Evolutionary conservation across 2,113 vertebrate genomes (phyloP), one percentile per base, ranked within the genome.

Genomic region (Myodes glareolus): DNA sequence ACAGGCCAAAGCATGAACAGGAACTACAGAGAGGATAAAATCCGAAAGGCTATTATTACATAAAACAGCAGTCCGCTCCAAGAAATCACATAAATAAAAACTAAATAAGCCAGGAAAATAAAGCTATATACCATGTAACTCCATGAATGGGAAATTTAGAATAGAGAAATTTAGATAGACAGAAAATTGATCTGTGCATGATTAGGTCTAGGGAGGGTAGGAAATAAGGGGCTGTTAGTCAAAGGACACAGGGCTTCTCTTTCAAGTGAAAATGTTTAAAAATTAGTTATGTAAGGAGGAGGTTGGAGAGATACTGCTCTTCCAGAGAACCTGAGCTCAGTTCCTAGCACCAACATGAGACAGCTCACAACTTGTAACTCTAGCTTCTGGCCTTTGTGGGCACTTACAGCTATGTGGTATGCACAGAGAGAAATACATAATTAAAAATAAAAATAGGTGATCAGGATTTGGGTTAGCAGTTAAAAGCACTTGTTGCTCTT

Each of bases 231-330:
- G 6, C 16, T 82, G 23, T 82, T 50, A 88, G 67, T 31, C 76
- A 88, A 88, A 91, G 29, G 70, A 72, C 39, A 90, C 17, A 68
- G 17, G 21, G 14, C 45, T 92, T 94, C 67, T 94, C 81, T 63
- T 45, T 90, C 39, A 95, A 82, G 55, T 67, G 25, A 94, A 50
- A 50, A 50, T 78, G 27, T 50, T 50, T 50, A 78, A 52, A 78
- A 52, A 52, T 52, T 78, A 33, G 29, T 16, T 52, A 10, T 78
- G 31, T 7, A 9, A 36, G 10, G 45, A 39, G 31, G 29, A 78
- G 7, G 31, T 17, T 78, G 45, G 7, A 78, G 31, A 52, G 8
- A 52, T 52, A 31, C 76, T 50, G 45, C 29, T 78, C 14, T 78
- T 33, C 45, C 75, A 50, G 27, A 47, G 45, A 29, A 77, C 75